Evolutionary conservation across 2,797 vertebrate genomes (phyloP).

Genomic region (Gallinago nigripennis): DNA sequence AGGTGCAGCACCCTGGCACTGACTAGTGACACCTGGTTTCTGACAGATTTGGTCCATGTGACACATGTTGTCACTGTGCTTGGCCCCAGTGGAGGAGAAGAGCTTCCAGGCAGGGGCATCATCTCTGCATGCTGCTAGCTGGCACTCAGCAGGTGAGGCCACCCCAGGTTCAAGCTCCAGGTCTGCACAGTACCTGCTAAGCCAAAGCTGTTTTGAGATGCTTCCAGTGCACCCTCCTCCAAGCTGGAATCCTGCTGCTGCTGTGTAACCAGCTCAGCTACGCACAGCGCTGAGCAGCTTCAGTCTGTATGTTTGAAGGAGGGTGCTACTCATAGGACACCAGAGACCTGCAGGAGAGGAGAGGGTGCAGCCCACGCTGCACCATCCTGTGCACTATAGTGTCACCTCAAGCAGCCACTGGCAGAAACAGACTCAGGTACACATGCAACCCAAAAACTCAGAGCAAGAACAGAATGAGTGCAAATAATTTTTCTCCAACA

Average conservation of each 20-base stretch:
- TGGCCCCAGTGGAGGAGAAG: background rate
- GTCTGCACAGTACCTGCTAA: background rate
- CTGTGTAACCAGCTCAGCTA: background rate
- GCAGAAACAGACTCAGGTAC: background rate
- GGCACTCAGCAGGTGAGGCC: background rate
- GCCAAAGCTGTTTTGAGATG: background rate
- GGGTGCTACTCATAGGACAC: accelerated
- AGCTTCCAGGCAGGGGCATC: background rate
- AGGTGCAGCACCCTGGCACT: background rate
- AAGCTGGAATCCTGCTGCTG: background rate
- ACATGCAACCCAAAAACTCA: background rate
- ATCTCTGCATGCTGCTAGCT: background rate
- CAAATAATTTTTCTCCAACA: background rate
- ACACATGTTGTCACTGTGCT: background rate
- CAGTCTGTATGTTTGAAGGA: background rate
- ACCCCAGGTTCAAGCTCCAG: background rate
- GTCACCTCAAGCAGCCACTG: background rate
- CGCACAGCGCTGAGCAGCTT: background rate
- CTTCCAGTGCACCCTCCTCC: accelerated
- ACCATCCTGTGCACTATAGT: too few relatives aligned
- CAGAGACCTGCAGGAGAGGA: background rate
- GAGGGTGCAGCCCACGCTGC: background rate
- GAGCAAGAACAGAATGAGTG: background rate
- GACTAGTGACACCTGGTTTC: background rate
- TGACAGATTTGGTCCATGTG: background rate